Conservation (phyloP, 1,140 invertebrate genomes). For the Camponotus floridanus region DNA sequence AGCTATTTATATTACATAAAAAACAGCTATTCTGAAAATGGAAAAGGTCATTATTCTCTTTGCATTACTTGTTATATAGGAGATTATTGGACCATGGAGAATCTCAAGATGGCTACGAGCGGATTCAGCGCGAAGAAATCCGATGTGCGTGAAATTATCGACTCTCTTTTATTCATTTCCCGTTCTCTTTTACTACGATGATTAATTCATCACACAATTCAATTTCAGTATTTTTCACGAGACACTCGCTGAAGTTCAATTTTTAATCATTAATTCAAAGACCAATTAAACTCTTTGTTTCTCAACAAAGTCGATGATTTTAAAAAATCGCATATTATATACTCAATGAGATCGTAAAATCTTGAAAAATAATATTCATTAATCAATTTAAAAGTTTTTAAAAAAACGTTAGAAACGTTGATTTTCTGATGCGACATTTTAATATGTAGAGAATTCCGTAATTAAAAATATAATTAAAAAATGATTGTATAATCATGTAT, state of each 20-base stretch:
- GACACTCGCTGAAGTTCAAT: background rate
- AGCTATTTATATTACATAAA: slow-evolving; percentile 12
- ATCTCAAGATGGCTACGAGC: slow-evolving; percentile 69
- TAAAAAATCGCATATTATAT: background rate
- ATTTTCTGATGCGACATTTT: background rate
- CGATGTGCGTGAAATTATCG: slow-evolving; percentile 79
- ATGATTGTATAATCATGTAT: background rate
- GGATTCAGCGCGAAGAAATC: slow-evolving; percentile 81
- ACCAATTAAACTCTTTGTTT: background rate
- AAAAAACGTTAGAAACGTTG: background rate
- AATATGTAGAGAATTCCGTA: background rate
- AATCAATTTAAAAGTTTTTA: background rate
- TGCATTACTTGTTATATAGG: slow-evolving; percentile 50
- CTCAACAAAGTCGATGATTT: background rate
- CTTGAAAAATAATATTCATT: background rate
- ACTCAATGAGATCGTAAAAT: background rate
- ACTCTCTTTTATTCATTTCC: slow-evolving; percentile 43
- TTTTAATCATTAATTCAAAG: slow-evolving; percentile 10
- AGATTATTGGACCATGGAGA: slow-evolving; percentile 71
- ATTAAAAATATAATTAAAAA: slow-evolving; percentile 1
- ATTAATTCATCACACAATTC: slow-evolving; percentile 37
- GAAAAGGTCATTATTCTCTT: slow-evolving; percentile 60
- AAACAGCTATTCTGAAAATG: slow-evolving; percentile 30
- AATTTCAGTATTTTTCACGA: background rate
- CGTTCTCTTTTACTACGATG: slow-evolving; percentile 31